Evolutionary conservation across 2,888 invertebrate genomes (phyloP).

Genomic region (Fragum whitleyi): DNA sequence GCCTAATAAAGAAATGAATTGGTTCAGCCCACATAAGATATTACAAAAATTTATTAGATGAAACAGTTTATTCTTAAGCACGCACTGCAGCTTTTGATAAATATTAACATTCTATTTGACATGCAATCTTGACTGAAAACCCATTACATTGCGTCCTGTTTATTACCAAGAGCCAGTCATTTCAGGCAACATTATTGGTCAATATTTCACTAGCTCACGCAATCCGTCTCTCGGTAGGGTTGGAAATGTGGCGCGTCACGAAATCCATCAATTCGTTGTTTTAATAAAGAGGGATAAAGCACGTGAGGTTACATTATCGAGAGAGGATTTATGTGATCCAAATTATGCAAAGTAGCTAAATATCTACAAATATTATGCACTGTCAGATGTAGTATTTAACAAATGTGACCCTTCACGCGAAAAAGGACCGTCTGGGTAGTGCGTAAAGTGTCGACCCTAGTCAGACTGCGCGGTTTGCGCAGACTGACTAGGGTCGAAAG

Average conservation of each 20-base stretch:
- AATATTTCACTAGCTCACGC: conserved; percentile 62
- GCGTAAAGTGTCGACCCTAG: too few relatives aligned
- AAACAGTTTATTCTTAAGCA: conserved; percentile 48
- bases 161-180: conserved; percentile 62
- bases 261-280: conserved; percentile 59
- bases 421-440: too few relatives aligned
- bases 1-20: too few relatives aligned
- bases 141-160: conserved; percentile 64
- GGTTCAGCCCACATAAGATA: too few relatives aligned
- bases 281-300: conserved; percentile 58
- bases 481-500: too few relatives aligned
- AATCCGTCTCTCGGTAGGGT: conserved; percentile 39
- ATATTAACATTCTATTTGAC: conserved; percentile 67
- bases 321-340: conserved; percentile 59
- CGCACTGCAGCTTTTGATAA: conserved; percentile 57
- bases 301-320: conserved; percentile 64
- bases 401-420: background rate
- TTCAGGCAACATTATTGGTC: conserved; percentile 61
- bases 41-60: too few relatives aligned
- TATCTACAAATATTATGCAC: conserved; percentile 26
- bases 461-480: too few relatives aligned
- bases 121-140: conserved; percentile 63
- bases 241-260: conserved; percentile 60
- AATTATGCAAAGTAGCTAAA: conserved; percentile 62
- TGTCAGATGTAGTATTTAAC: background rate